phyloP scores from a whole-genome alignment of 2,888 invertebrate genomes.

The Brachyopa scutellaris region DNA sequence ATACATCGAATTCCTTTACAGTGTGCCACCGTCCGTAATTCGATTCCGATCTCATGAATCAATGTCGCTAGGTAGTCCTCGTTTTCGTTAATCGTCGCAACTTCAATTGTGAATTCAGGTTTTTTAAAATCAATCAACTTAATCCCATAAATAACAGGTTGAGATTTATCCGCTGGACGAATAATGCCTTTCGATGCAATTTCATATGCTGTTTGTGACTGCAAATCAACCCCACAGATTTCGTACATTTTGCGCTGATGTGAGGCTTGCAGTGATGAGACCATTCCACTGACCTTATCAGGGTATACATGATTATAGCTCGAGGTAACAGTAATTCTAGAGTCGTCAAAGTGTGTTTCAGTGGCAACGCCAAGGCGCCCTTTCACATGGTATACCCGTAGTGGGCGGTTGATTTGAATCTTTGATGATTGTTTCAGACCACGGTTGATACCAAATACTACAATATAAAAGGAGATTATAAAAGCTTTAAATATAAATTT shows the following conservation, averaged over 20 bases:
- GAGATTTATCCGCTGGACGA: constrained; percentile 86
- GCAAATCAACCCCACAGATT: constrained; percentile 89
- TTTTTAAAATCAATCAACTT: constrained; percentile 91
- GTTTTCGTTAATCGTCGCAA: constrained; percentile 93
- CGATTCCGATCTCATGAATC: constrained; percentile 92
- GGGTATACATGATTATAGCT: constrained; percentile 88
- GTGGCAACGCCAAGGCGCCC: constrained; percentile 90
- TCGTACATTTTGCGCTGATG: constrained; percentile 94
- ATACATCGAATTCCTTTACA: constrained; percentile 91
- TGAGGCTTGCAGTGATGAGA: constrained; percentile 91
- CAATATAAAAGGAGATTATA: not conserved
- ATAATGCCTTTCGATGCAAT: constrained; percentile 91
- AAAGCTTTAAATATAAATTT: no score
- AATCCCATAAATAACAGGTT: constrained; percentile 92
- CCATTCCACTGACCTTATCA: constrained; percentile 87
- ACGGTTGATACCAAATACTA: constrained; percentile 89
- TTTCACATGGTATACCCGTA: constrained; percentile 88
- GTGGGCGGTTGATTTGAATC: constrained; percentile 85
- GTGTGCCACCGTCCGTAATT: constrained; percentile 90
- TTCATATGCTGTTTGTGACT: constrained; percentile 95
- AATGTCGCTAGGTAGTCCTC: constrained; percentile 89
- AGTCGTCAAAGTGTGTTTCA: constrained; percentile 87
- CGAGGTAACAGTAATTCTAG: constrained; percentile 87
- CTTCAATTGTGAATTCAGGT: constrained; percentile 93
- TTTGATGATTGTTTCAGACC: constrained; percentile 84